These are phyloP conservation scores for Lordiphosa stackelbergi DNA, from an alignment of 1,140 invertebrate genomes.

Conservation along the genomic window DNA sequence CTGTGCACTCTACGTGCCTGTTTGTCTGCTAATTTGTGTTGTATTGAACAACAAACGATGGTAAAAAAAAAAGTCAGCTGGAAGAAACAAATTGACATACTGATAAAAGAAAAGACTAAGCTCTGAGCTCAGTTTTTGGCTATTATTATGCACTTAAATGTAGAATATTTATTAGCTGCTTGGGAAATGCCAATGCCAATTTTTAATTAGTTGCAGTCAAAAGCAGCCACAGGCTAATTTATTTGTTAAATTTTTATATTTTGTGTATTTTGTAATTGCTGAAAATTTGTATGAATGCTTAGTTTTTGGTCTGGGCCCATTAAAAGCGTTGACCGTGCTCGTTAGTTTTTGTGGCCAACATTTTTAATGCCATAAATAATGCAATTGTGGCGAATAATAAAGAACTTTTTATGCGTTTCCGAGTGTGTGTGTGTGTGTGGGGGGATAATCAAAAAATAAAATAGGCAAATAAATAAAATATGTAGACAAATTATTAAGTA, in stretches of 20 bases:
- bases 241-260: constrained; percentile 14
- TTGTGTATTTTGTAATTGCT: constrained; percentile 13
- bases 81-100: constrained; percentile 55
- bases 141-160: constrained; percentile 29
- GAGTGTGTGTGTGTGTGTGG: no score
- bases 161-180: constrained; percentile 28
- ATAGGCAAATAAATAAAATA: no score
- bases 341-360: constrained; percentile 1
- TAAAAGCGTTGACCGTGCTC: constrained; percentile 6
- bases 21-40: constrained; percentile 62
- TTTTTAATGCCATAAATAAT: constrained; percentile 8
- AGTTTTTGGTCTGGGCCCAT: constrained; percentile 20
- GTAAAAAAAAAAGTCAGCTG: constrained; percentile 2
- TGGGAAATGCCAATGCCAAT: constrained; percentile 23
- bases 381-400: neutral
- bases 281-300: constrained; percentile 20
- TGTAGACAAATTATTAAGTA: no score
- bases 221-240: constrained; percentile 21
- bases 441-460: no score
- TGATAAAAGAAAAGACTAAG: constrained; percentile 45
- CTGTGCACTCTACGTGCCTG: constrained; percentile 58
- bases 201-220: constrained; percentile 10
- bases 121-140: constrained; percentile 6
- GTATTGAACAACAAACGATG: constrained; percentile 23
- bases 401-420: neutral